Conservation (phyloP, 1,140 invertebrate genomes). For the Leguminivora glycinivorella region DNA sequence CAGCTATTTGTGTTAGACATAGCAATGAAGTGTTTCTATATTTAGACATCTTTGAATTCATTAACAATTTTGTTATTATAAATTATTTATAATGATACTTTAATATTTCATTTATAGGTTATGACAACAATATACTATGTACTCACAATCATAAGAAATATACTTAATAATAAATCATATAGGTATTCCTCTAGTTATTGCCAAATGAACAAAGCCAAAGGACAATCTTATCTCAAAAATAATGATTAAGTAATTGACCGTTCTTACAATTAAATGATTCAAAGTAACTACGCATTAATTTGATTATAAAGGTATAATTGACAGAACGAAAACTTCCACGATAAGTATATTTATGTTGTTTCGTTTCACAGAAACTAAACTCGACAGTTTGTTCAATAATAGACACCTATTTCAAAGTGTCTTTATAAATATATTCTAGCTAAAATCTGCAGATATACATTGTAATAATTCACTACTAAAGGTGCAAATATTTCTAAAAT, state of each 20-base stretch:
- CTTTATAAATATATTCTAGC: conserved; percentile 60
- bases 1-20: background rate
- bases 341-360: conserved; percentile 51
- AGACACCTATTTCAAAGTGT: conserved; percentile 39
- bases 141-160: background rate
- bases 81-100: background rate
- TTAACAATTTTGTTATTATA: background rate
- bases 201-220: conserved; percentile 13
- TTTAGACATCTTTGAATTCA: background rate
- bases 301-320: conserved; percentile 75
- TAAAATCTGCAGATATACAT: conserved; percentile 73
- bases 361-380: conserved; percentile 56
- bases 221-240: conserved; percentile 54
- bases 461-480: conserved; percentile 73
- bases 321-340: conserved; percentile 70
- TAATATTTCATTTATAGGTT: background rate
- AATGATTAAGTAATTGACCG: conserved; percentile 74
- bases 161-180: background rate
- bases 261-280: conserved; percentile 76
- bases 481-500: conserved; percentile 79
- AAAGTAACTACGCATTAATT: conserved; percentile 71
- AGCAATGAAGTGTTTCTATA: background rate
- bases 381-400: conserved; percentile 43
- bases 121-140: background rate
- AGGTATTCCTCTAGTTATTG: background rate